A percentile compares a stretch with the other conserved stretches of the same genome.
phyloP scores from a whole-genome alignment of 2,797 vertebrate species.

The Argya squamiceps region DNA sequence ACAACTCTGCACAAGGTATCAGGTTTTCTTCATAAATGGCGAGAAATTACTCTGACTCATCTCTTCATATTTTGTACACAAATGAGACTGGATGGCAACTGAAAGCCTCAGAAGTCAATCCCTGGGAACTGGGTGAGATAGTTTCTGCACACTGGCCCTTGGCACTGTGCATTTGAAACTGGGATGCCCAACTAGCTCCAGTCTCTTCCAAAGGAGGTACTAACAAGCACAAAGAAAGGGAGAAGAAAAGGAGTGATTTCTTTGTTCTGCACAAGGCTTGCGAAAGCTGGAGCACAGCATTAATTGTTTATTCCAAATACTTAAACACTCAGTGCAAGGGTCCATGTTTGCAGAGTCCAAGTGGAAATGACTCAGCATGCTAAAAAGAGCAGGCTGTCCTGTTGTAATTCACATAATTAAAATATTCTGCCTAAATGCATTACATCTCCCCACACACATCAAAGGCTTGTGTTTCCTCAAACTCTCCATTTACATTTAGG shows the following conservation, averaged over 20 bases:
- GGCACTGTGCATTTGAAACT: background rate
- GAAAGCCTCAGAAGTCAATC: background rate
- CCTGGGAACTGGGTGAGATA: background rate
- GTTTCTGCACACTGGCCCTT: background rate
- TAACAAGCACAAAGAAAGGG: background rate
- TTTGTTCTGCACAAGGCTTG: background rate
- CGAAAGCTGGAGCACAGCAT: background rate
- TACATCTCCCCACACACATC: slow-evolving; percentile 36
- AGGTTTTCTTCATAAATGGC: slow-evolving; percentile 34
- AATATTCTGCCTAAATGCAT: slow-evolving; percentile 55
- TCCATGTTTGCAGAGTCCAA: slow-evolving; percentile 39
- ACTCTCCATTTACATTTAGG: slow-evolving; percentile 36
- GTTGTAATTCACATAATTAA: slow-evolving; percentile 57
- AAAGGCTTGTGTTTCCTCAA: slow-evolving; percentile 47
- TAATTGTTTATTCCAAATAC: slow-evolving; percentile 45
- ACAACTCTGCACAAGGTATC: slow-evolving; percentile 28
- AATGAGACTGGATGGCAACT: slow-evolving; percentile 19
- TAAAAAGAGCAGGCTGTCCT: slow-evolving; percentile 36
- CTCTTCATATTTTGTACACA: slow-evolving; percentile 26
- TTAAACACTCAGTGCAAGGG: slow-evolving; percentile 17
- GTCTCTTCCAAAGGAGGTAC: background rate
- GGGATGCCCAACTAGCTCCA: background rate
- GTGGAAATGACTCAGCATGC: slow-evolving; percentile 62
- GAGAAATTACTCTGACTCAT: slow-evolving; percentile 53
- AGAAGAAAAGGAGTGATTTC: background rate